Evolutionary conservation across 1,140 invertebrate genomes (phyloP).

Genomic region (Drusus annulatus): DNA sequence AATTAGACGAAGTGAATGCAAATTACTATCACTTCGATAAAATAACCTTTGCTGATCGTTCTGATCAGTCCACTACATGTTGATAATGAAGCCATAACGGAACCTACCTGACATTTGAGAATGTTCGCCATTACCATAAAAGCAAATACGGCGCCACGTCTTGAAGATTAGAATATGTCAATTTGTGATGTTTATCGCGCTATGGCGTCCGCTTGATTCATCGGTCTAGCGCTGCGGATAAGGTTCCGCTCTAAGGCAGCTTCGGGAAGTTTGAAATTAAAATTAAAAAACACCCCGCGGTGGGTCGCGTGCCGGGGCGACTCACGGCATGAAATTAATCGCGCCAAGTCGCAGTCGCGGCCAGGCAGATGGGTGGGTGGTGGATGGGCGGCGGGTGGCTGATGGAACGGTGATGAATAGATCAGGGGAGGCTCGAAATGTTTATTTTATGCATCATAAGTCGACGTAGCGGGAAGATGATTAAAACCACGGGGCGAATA

Average conservation of each 20-base stretch:
- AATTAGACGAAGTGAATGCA: not conserved
- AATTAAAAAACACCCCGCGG: slow-evolving; percentile 37
- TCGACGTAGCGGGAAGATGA: not conserved
- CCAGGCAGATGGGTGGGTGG: too few relatives aligned
- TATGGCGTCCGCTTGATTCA: slow-evolving; percentile 17
- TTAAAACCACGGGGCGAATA: not conserved
- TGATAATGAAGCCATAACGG: not conserved
- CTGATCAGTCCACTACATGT: too few relatives aligned
- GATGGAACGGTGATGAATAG: slow-evolving; percentile 19
- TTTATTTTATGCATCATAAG: slow-evolving; percentile 31
- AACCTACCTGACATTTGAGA: not conserved
- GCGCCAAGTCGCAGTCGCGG: not conserved
- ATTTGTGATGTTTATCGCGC: slow-evolving; percentile 27
- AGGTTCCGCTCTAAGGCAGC: not conserved
- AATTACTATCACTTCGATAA: not conserved
- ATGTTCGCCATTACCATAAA: too few relatives aligned
- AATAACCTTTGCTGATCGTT: not conserved
- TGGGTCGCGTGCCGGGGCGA: slow-evolving; percentile 31
- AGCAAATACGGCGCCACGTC: not conserved
- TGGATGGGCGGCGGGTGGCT: not conserved
- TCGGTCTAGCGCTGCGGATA: not conserved
- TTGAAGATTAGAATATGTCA: not conserved
- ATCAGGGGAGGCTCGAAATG: slow-evolving; percentile 20
- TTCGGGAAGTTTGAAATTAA: slow-evolving; percentile 25
- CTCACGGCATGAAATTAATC: slow-evolving; percentile 35